Evolutionary conservation across 2,797 vertebrate genomes (phyloP).

Genomic region (Sarcophilus harrisii): DNA sequence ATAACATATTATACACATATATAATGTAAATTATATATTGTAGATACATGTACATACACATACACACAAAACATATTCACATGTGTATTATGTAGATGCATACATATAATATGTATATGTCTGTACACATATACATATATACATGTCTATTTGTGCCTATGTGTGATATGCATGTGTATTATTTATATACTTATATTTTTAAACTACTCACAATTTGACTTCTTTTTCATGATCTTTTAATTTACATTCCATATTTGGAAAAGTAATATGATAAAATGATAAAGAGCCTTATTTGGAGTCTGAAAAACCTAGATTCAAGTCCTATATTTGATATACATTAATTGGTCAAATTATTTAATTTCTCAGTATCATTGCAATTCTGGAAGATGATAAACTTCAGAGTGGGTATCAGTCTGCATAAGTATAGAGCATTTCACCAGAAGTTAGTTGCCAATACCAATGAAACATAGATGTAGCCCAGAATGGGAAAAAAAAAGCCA

Average conservation of each 20-base stretch:
- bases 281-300: neutral
- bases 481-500: neutral
- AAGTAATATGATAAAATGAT: neutral
- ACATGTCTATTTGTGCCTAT: no score
- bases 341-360: neutral
- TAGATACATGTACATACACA: no score
- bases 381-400: neutral
- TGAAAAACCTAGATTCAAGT: no score
- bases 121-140: no score
- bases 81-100: no score
- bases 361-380: neutral
- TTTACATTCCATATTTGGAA: neutral
- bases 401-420: neutral
- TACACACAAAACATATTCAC: no score
- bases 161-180: no score
- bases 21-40: no score
- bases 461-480: neutral
- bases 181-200: neutral
- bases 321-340: neutral
- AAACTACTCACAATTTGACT: neutral
- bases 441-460: neutral
- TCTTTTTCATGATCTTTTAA: neutral
- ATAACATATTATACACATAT: neutral
- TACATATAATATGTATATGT: no score
- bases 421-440: neutral